Evolutionary conservation across 2,113 vertebrate genomes (phyloP).

Genomic region (Rhea pennata): DNA sequence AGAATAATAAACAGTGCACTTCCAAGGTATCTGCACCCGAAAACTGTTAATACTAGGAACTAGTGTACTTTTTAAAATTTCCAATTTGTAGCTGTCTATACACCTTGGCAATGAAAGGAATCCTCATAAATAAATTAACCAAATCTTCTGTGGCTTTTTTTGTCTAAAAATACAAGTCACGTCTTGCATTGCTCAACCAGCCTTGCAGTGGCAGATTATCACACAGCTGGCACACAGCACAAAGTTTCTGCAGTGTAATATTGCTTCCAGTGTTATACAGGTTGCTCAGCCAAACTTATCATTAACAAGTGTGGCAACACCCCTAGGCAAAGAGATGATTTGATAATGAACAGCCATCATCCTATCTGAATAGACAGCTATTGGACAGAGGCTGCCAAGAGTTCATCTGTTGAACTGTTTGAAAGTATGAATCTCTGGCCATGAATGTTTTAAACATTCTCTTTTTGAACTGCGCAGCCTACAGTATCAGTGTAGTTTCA

Average conservation of each 20-base stretch:
- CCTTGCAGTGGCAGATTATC: not conserved
- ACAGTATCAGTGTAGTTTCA: not conserved
- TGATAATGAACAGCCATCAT: not conserved
- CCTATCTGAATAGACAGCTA: not conserved
- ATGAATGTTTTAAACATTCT: not conserved
- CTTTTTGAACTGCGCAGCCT: not conserved
- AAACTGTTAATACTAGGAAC: not conserved
- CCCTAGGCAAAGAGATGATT: constrained; percentile 7
- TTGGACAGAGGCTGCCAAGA: not conserved
- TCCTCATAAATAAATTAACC: not conserved
- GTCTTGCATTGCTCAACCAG: not conserved
- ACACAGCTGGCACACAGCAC: not conserved
- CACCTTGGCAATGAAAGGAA: not conserved
- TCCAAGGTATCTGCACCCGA: not conserved
- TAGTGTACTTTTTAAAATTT: not conserved
- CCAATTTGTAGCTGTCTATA: not conserved
- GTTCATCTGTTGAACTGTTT: not conserved
- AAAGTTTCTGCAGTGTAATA: not conserved
- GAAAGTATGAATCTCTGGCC: not conserved
- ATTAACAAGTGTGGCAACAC: not conserved
- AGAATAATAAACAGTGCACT: not conserved
- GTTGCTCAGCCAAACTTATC: not conserved
- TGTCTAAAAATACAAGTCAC: not conserved
- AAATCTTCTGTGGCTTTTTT: not conserved
- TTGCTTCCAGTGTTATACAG: not conserved